Evolutionary conservation across 2,888 invertebrate genomes (phyloP), one percentile per base, ranked within the genome.

Genomic region (Exocentrus adspersus): DNA sequence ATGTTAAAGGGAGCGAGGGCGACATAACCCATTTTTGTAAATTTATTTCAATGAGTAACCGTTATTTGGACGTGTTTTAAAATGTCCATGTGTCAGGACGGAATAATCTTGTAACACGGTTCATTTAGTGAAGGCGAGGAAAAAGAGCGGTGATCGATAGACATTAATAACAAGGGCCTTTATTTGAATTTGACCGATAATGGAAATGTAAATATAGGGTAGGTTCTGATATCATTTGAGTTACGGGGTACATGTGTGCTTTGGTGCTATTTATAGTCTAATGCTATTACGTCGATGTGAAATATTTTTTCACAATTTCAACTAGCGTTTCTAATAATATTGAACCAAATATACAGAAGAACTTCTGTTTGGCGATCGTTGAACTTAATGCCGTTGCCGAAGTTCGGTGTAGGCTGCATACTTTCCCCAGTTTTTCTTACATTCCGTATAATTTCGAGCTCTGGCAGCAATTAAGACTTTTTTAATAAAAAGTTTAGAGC

Each of bases 141-240:
- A 32, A 53, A 54, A 56, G n/a, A 46, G 17, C 46, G 10, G 20
- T 30, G 24, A 57, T 46, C 43, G 54, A 54, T 54, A 17, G 16
- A 24, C 28, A 30, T 57, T 57, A 57, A 45, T 46, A 46, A 20
- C 30, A 12, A n/a, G n/a, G n/a, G n/a, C 30, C 46, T 32, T 46
- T 54, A 54, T 54, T 54, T 54, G 54, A 54, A 46, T 57, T 57
- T 57, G 46, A 46, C 57, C 57, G 57, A 57, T 57, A 57, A 57
- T 57, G 57, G 57, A 46, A 57, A 46, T 57, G 57, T 57, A 57
- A 57, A 57, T 57, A 57, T 46, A 46, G 57, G 57, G 57, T 45
- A 57, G 46, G 45, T 19, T 42, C 30, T 20, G 19, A 57, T 14
- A 57, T 57, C 57, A 57, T 57, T 57, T 57, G 57, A 12, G 17